phyloP scores from a whole-genome alignment of 2,113 vertebrate genomes.

The Carettochelys insculpta region DNA sequence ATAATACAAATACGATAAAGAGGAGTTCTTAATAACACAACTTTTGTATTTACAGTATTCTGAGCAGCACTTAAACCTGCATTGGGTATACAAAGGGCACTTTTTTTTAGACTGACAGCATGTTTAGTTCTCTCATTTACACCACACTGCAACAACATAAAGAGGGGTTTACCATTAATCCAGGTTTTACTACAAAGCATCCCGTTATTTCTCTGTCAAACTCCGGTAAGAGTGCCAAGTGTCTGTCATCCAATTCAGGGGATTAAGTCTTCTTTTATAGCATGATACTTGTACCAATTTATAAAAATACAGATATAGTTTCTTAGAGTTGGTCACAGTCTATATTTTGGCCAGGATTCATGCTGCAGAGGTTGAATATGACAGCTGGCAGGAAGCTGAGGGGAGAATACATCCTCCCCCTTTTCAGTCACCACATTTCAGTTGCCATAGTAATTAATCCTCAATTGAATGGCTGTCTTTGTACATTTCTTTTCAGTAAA shows the following conservation, averaged over 20 bases:
- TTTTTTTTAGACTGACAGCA: constrained; percentile 69
- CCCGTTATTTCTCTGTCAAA: constrained; percentile 82
- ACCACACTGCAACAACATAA: constrained; percentile 82
- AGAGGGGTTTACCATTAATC: constrained; percentile 84
- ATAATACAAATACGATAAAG: constrained; percentile 72
- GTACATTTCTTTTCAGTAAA: constrained; percentile 82
- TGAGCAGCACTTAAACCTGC: constrained; percentile 71
- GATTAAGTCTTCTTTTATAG: constrained; percentile 84
- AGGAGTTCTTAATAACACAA: constrained; percentile 70
- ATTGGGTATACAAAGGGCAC: constrained; percentile 59
- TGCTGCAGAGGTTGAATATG: constrained; percentile 77
- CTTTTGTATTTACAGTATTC: constrained; percentile 76
- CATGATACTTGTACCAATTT: constrained; percentile 80
- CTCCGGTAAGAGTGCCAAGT: constrained; percentile 77
- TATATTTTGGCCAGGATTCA: constrained; percentile 79
- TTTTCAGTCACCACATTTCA: constrained; percentile 75
- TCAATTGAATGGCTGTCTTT: constrained; percentile 82
- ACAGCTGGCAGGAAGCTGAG: constrained; percentile 84
- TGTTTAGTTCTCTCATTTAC: constrained; percentile 78
- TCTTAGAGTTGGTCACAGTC: constrained; percentile 78
- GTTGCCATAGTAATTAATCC: constrained; percentile 84
- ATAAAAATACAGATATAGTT: constrained; percentile 86
- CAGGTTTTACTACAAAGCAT: constrained; percentile 84
- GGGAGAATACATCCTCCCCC: constrained; percentile 78
- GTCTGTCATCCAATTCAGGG: constrained; percentile 80